Conservation (phyloP, 2,888 invertebrate species). For the Smittia sp. region DNA sequence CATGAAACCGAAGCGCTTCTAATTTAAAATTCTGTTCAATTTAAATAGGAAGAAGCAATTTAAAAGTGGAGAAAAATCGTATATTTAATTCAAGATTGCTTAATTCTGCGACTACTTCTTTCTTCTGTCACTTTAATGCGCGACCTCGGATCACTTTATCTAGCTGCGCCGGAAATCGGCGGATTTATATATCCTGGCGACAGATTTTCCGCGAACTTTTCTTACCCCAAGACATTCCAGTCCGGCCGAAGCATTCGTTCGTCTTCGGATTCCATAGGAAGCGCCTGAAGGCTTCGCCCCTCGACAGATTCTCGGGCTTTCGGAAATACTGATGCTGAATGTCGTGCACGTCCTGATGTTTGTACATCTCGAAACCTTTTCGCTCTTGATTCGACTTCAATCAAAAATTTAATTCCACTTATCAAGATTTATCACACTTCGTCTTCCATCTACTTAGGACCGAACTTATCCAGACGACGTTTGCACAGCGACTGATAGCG, state of each 20-base stretch:
- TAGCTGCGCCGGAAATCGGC: background rate
- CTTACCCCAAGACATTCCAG: conserved; percentile 26
- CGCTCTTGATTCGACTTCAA: background rate
- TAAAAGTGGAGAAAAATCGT: conserved; percentile 40
- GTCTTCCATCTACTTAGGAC: background rate
- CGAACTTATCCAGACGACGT: conserved; percentile 15
- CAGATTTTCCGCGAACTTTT: background rate
- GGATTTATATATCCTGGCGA: background rate
- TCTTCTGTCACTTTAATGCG: background rate
- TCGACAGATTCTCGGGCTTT: conserved; percentile 61
- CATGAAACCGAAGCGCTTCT: background rate
- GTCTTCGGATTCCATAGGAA: conserved; percentile 73
- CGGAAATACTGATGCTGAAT: conserved; percentile 61
- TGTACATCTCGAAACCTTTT: conserved; percentile 3
- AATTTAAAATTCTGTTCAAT: conserved; percentile 21
- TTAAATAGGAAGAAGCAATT: conserved; percentile 40
- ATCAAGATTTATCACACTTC: background rate
- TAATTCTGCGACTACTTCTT: conserved; percentile 30
- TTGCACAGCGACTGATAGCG: conserved; percentile 24
- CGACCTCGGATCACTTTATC: conserved; percentile 25
- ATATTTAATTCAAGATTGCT: conserved; percentile 38
- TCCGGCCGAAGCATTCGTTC: conserved; percentile 7
- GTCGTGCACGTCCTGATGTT: conserved; percentile 23
- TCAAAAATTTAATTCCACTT: conserved; percentile 8
- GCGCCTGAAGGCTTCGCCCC: conserved; percentile 60